Conservation (phyloP, 2,113 vertebrate genomes). For the Oenanthe oenanthe region DNA sequence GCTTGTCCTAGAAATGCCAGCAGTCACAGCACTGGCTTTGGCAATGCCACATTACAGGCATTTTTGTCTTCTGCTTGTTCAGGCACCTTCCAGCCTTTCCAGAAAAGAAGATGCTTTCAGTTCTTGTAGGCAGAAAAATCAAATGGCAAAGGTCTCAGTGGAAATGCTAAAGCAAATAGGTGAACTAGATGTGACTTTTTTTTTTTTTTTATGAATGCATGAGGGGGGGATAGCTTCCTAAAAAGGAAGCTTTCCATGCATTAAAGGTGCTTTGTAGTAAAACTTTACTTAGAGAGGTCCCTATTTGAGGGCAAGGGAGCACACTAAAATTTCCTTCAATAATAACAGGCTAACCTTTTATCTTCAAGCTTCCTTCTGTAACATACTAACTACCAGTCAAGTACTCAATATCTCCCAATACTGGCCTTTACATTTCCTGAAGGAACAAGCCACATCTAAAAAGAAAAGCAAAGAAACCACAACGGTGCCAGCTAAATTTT, state of each 20-base stretch:
- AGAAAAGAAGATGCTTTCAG: background rate
- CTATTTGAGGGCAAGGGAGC: background rate
- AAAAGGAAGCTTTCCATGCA: background rate
- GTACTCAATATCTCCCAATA: background rate
- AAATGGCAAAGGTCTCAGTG: background rate
- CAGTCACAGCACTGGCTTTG: background rate
- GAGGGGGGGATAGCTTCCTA: background rate
- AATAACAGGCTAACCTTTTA: background rate
- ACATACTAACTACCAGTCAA: fast-evolving
- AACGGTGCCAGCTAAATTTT: background rate
- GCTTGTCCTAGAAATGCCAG: background rate
- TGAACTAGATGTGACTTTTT: background rate
- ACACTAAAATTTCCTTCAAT: background rate
- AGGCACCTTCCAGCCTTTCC: slow-evolving; percentile 4
- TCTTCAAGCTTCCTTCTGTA: background rate
- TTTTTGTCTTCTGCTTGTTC: background rate
- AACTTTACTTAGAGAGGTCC: background rate
- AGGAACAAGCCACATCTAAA: background rate
- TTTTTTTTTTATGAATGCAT: background rate
- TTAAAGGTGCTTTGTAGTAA: background rate
- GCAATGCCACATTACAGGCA: background rate
- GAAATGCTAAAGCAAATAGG: background rate
- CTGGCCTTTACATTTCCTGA: background rate
- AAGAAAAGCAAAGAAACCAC: background rate
- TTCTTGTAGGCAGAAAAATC: background rate